Evolutionary conservation across 2,797 vertebrate species (phyloP).

Genomic region (Gambelia wislizenii): DNA sequence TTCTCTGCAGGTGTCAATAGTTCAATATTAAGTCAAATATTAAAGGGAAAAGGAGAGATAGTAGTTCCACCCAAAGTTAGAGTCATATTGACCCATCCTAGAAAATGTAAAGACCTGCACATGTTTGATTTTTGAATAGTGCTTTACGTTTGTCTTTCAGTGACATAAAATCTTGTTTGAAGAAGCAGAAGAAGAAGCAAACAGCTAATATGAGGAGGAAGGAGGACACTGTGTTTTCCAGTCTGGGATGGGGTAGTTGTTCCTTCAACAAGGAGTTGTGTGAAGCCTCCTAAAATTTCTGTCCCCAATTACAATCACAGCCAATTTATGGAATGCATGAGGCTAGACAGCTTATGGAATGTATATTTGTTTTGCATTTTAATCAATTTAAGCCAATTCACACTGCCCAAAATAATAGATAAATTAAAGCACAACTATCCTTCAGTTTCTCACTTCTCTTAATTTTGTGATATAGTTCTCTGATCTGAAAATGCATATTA

Average conservation of each 20-base stretch:
- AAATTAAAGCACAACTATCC: too few relatives aligned
- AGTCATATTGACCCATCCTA: neutral
- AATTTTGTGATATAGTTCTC: too few relatives aligned
- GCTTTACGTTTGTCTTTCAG: neutral
- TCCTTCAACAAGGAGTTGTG: too few relatives aligned
- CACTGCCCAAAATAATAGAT: too few relatives aligned
- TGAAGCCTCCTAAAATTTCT: too few relatives aligned
- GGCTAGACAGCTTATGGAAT: too few relatives aligned
- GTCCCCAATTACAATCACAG: neutral
- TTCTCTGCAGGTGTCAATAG: slow-evolving; percentile 14
- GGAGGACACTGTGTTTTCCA: neutral
- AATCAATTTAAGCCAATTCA: too few relatives aligned
- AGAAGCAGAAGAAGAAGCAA: neutral
- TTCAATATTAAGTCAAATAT: neutral
- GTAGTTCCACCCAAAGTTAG: neutral
- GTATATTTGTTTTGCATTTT: too few relatives aligned
- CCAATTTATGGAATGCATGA: neutral
- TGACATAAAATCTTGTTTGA: neutral
- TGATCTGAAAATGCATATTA: too few relatives aligned
- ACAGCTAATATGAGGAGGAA: too few relatives aligned
- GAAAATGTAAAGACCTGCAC: neutral
- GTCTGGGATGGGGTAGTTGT: too few relatives aligned
- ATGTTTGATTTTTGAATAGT: neutral
- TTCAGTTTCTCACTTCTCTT: too few relatives aligned
- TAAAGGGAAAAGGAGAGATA: neutral